Conservation (phyloP, 1,140 invertebrate species). For the Harlomillsia oculata region DNA sequence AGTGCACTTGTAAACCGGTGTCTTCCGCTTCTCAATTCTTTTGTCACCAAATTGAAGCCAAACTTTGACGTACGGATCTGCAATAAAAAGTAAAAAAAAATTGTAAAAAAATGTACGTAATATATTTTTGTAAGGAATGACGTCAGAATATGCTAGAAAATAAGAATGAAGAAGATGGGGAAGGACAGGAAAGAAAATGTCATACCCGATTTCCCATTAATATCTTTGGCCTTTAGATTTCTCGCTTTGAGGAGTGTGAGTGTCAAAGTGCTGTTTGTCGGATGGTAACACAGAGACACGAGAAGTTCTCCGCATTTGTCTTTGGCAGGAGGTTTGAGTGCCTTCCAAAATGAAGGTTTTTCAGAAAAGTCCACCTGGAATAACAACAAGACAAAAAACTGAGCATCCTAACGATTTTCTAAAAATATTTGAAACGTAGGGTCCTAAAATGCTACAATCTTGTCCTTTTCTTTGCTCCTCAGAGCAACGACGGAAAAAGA, state of each 20-base stretch:
- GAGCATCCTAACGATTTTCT: too few species aligned
- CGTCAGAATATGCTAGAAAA: too few species aligned
- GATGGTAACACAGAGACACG: slow-evolving; percentile 82
- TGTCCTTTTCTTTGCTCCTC: too few species aligned
- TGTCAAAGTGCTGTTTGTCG: slow-evolving; percentile 77
- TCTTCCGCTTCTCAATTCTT: slow-evolving; percentile 87
- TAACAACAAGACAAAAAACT: slow-evolving; percentile 5
- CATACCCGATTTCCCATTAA: slow-evolving; percentile 87
- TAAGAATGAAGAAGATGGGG: too few species aligned
- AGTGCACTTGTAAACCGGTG: slow-evolving; percentile 80
- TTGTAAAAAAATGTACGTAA: background rate
- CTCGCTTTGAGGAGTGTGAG: slow-evolving; percentile 79
- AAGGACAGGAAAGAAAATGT: too few species aligned
- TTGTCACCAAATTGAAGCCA: slow-evolving; percentile 93
- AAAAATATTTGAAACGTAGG: too few species aligned
- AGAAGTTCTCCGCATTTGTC: slow-evolving; percentile 85
- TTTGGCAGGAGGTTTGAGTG: slow-evolving; percentile 80
- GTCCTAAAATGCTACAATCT: too few species aligned
- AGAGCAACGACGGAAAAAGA: too few species aligned
- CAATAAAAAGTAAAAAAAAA: slow-evolving; percentile 15
- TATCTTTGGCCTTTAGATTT: slow-evolving; percentile 87
- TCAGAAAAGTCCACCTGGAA: slow-evolving; percentile 75
- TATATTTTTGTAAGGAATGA: too few species aligned
- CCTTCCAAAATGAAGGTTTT: slow-evolving; percentile 57
- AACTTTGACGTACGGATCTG: slow-evolving; percentile 93